These are phyloP conservation scores for Psittacula derbiana DNA, from an alignment of 2,797 vertebrate genomes.

Conservation along the genomic window DNA sequence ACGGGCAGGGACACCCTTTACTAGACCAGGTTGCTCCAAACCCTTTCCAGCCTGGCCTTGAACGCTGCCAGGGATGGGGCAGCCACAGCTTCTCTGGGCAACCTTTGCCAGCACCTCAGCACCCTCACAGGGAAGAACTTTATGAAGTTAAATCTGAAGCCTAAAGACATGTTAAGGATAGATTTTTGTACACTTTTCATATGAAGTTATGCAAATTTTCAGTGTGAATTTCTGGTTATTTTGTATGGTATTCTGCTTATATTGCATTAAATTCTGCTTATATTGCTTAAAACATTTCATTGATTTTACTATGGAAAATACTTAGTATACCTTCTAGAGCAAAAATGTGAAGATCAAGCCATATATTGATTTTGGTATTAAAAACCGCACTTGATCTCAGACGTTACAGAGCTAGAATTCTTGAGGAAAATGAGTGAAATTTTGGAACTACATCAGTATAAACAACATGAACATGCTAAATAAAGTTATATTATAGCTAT, in stretches of 20 bases:
- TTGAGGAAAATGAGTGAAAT: neutral
- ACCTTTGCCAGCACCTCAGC: neutral
- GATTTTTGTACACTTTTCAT: neutral
- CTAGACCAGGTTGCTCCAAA: neutral
- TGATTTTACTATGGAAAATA: neutral
- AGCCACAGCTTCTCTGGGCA: neutral
- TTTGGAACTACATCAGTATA: neutral
- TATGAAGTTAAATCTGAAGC: neutral
- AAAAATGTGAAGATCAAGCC: neutral
- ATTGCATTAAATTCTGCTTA: neutral
- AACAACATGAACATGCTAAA: neutral
- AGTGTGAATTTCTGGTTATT: neutral
- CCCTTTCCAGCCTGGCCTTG: neutral
- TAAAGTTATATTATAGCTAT: neutral
- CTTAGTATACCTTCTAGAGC: neutral
- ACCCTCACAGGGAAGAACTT: neutral
- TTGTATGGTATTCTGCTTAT: neutral
- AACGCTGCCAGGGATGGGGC: neutral
- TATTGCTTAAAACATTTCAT: neutral
- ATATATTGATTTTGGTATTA: neutral
- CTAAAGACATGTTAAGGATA: neutral
- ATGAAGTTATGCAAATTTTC: neutral
- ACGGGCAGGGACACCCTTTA: neutral
- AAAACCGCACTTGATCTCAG: neutral
- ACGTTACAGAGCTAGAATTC: neutral